A percentile compares a stretch with the other conserved stretches of the same genome.
These are phyloP conservation scores for Typhlomys cinereus DNA, from an alignment of 2,113 vertebrate genomes.

Conservation along the genomic window DNA sequence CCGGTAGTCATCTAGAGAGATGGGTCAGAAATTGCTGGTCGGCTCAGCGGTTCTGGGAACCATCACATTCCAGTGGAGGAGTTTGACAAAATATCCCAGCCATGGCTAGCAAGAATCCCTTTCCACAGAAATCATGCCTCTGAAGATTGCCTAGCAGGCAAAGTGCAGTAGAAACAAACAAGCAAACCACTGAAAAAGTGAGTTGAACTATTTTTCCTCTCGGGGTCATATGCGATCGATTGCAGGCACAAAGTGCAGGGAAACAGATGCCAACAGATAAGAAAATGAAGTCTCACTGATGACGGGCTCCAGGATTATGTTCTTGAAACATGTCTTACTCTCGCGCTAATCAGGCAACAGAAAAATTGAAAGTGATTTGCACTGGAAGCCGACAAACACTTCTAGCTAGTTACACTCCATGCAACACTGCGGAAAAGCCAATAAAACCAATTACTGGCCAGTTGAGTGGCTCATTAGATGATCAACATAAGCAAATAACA, in stretches of 20 bases:
- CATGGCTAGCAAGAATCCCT: too few relatives aligned
- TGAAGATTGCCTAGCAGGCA: not conserved
- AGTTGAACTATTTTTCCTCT: not conserved
- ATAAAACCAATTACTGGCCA: constrained; percentile 60
- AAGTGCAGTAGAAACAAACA: not conserved
- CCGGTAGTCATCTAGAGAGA: too few relatives aligned
- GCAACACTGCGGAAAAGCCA: constrained; percentile 17
- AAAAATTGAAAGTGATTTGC: constrained; percentile 50
- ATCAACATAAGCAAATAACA: constrained; percentile 54
- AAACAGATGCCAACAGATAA: constrained; percentile 27
- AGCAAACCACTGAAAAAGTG: not conserved
- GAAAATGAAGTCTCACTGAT: constrained; percentile 28
- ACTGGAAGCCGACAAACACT: not conserved
- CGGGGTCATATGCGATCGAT: not conserved
- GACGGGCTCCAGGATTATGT: not conserved
- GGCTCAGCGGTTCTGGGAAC: too few relatives aligned
- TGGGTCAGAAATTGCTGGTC: too few relatives aligned
- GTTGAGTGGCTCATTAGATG: constrained; percentile 42
- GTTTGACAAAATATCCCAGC: too few relatives aligned
- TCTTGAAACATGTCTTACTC: constrained; percentile 24
- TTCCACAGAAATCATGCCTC: not conserved
- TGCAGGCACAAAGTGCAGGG: not conserved
- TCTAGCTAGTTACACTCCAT: not conserved
- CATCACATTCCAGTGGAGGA: too few relatives aligned
- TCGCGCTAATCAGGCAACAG: constrained; percentile 34